Base-by-base conservation (phyloP, 2,797 vertebrate genomes). In the Aplochiton taeniatus region DNA sequence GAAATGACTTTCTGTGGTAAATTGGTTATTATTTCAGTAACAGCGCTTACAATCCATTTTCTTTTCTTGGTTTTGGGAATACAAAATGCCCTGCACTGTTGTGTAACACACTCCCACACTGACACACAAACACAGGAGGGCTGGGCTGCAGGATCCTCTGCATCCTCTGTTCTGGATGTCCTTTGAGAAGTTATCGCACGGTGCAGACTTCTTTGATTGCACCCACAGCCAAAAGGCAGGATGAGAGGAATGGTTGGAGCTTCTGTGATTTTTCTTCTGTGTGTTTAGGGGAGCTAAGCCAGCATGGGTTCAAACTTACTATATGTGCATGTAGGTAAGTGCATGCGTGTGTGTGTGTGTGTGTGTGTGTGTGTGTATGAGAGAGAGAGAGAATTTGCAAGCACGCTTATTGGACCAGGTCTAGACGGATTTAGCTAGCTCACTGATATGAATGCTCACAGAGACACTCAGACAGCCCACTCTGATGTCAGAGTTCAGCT, bases 181-280 rank as follows among this genome's bases (percentile, higher is more conserved):
- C 59, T 16, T 13, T 61, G 54, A 48, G 48, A 63, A 42, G 47
- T 43, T 41, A 61, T 70, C 46, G 61, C 63, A 54, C 61, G 49
- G 13, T 72, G 68, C 66, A 73, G 63, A 52, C 55, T 11, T 41
- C 72, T 64, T 49, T 61, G 59, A 63, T 73, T 64, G 58, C 16
- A 48, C 43, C 50, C 16, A 61, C 17, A 14, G 10, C 65, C 41
- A 14, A 56, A 52, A 42, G 48, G 56, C 55, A 46, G 47, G 47
- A 52, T 31, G 4, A 18, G 0, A 42, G 12, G 56, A 4, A n/a
- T 16, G 48, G 18, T 53, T 48, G 47, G 13, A 20, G 17, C 41
- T 42, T 20, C 13, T 14, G 43, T 11, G 18, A 50, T 58, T 7
- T 46, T 41, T 45, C 41, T 7, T 55, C 41, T 46, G 52, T 20